These are phyloP conservation scores for Cossypha heuglini DNA, from an alignment of 2,797 vertebrate species.

Conservation along the genomic window DNA sequence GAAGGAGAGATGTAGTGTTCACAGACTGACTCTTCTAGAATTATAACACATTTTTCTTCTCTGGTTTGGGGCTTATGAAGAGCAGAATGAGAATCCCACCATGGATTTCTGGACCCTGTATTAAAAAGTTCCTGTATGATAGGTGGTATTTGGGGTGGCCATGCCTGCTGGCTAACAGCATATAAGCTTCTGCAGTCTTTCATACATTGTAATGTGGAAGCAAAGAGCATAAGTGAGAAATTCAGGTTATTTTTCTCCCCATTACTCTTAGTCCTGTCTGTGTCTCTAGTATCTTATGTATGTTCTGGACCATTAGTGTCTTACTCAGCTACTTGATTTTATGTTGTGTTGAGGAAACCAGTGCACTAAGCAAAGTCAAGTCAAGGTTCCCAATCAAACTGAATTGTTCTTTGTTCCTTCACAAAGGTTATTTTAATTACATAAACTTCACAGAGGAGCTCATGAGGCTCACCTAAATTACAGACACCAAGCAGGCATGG, in stretches of 20 bases:
- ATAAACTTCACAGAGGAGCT: not conserved
- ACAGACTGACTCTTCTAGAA: not conserved
- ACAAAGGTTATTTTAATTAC: not conserved
- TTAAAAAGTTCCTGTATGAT: not conserved
- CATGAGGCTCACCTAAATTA: slow-evolving; percentile 3
- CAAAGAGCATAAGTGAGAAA: not conserved
- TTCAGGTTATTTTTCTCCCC: not conserved
- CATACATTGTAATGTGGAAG: not conserved
- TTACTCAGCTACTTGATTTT: not conserved
- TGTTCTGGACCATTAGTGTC: not conserved
- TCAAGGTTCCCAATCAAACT: not conserved
- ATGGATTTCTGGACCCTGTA: not conserved
- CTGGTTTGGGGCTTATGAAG: not conserved
- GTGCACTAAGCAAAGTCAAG: not conserved
- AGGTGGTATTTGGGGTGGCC: not conserved
- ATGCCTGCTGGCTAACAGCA: not conserved
- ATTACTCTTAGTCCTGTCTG: not conserved
- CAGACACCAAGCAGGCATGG: slow-evolving; percentile 1
- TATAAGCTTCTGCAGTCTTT: not conserved
- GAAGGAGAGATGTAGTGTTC: not conserved
- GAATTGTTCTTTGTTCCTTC: not conserved
- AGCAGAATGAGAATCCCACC: not conserved
- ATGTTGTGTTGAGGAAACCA: not conserved
- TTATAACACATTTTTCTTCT: not conserved
- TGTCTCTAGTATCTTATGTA: not conserved